These are phyloP conservation scores for Halocaridina rubra DNA, from an alignment of 2,888 invertebrate genomes.

Conservation along the genomic window DNA sequence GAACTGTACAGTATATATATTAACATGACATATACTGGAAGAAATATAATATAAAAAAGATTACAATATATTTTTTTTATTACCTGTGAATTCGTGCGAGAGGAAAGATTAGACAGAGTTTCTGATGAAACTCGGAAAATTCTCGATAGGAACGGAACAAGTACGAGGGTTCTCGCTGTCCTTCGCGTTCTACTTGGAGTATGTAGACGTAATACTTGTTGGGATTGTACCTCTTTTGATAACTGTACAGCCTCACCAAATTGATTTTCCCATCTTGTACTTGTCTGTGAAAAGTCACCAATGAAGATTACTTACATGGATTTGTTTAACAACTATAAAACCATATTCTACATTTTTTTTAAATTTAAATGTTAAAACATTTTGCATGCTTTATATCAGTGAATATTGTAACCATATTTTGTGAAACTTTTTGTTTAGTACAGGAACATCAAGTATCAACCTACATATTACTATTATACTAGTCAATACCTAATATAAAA, in stretches of 20 bases:
- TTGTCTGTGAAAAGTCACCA: slow-evolving; percentile 78
- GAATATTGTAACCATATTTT: too few relatives aligned
- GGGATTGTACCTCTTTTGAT: slow-evolving; percentile 94
- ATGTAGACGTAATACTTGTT: slow-evolving; percentile 98
- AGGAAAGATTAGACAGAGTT: slow-evolving; percentile 91
- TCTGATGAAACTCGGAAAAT: slow-evolving; percentile 95
- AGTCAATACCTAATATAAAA: too few relatives aligned
- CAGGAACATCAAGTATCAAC: too few relatives aligned
- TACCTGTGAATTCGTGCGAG: slow-evolving; percentile 90
- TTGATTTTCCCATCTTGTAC: slow-evolving; percentile 89
- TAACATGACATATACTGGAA: too few relatives aligned
- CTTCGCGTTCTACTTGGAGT: slow-evolving; percentile 81
- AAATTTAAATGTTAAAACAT: too few relatives aligned
- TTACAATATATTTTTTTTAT: slow-evolving; percentile 66
- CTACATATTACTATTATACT: too few relatives aligned
- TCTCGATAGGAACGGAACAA: slow-evolving; percentile 96
- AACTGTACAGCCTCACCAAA: slow-evolving; percentile 78
- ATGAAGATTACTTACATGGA: too few relatives aligned
- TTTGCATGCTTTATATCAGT: too few relatives aligned
- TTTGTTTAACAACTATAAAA: too few relatives aligned
- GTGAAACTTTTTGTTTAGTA: too few relatives aligned
- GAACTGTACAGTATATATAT: background rate
- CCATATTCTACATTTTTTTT: too few relatives aligned
- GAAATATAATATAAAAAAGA: background rate
- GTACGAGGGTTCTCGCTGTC: slow-evolving; percentile 86